Base-by-base conservation (phyloP, 2,888 invertebrate genomes). In the Netelia inedita region DNA sequence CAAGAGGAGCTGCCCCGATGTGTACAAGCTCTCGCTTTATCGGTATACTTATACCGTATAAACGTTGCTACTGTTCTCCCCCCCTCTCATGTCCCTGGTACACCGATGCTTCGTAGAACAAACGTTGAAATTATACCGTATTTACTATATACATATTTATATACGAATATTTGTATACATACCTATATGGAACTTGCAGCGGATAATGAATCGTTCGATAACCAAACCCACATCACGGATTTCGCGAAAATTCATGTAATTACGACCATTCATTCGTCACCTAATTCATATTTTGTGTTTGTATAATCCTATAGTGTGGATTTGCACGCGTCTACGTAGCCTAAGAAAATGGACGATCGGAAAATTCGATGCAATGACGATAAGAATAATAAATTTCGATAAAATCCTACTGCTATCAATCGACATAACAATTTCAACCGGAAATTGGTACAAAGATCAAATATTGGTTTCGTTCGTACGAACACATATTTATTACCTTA, bases 231-330 rank as follows among this genome's bases (percentile, higher is more conserved):
- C 57, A 73, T 80, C 79, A 66, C 43, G 57, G 50, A 66, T 80
- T 80, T 66, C n/a, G 28, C 72, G 72, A 71, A 65, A 65, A 79
- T 53, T 72, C 57, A n/a, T 28, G 46, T 80, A 66, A 73, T 80
- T 73, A 80, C 57, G 57, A 55, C 46, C 28, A 66, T 73, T 46
- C 73, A 66, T 66, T 72, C 79, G 73, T 73, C 72, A 80, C 43
- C 65, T 43, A 1, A 43, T 61, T 21, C n/a, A 41, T 55, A n/a
- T 28, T 8, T 68, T 53, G 35, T 6, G 0, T 6, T 5, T 35
- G 8, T 35, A 6, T 35, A 35, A 35, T 35, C 8, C 35, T 35
- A 35, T 35, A 35, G 35, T 6, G 14, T 46, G 46, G 10, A 46
- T 46, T 46, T 8, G 3, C 14, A 46, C 46, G 46, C 11, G 14